A percentile compares a stretch with the other conserved stretches of the same genome.
Conservation (phyloP, 2,113 vertebrate species). For the Vanacampus margaritifer region DNA sequence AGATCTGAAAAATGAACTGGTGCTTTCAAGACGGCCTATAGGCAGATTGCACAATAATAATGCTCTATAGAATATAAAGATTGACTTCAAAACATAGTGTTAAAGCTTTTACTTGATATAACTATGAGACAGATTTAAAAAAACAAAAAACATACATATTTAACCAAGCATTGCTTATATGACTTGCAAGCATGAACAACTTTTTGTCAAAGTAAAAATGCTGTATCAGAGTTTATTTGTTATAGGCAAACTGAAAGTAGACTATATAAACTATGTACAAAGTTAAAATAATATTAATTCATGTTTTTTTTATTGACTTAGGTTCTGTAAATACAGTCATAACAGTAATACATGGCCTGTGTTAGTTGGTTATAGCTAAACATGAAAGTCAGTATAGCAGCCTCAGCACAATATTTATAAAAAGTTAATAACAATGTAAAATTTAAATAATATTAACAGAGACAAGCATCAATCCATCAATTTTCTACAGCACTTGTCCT, state of each 20-base stretch:
- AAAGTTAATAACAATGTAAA: background rate
- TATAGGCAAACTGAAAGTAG: background rate
- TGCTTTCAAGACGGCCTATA: background rate
- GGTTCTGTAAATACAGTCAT: background rate
- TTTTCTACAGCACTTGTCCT: background rate
- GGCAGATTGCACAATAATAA: background rate
- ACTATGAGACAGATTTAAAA: slow-evolving; percentile 2
- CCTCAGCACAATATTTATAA: slow-evolving; percentile 9
- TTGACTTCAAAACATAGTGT: background rate
- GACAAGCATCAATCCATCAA: background rate
- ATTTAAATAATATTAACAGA: background rate
- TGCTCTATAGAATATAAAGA: background rate
- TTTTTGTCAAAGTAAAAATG: background rate
- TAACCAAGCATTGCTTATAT: slow-evolving; percentile 33
- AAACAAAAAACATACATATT: slow-evolving; percentile 23
- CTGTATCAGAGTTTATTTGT: background rate
- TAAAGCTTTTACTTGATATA: slow-evolving; percentile 13
- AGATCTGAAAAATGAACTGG: too few relatives aligned
- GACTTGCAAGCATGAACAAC: background rate
- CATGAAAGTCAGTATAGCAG: slow-evolving; percentile 21
- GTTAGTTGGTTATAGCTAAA: background rate
- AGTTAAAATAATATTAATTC: background rate
- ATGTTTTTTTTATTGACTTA: background rate
- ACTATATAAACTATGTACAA: background rate
- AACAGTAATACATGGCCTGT: background rate